Evolutionary conservation across 2,888 invertebrate genomes (phyloP).

Genomic region (Plagodis dolabraria): DNA sequence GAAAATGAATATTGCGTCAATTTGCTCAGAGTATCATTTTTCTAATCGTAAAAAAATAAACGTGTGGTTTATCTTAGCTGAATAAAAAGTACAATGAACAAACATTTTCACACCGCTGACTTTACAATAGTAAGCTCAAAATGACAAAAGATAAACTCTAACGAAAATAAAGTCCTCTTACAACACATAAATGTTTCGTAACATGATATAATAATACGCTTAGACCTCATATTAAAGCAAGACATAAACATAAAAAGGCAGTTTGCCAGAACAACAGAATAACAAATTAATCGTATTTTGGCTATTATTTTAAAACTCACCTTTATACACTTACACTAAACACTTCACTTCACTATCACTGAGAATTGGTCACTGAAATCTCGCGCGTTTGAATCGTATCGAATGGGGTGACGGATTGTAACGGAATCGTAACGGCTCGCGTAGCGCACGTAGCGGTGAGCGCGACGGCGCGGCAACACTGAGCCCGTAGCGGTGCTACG

Average conservation of each 20-base stretch:
- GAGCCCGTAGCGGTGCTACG: constrained; percentile 53
- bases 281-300: constrained; percentile 6
- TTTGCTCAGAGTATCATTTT: no score
- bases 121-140: constrained; percentile 4
- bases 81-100: constrained; percentile 4
- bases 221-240: constrained; percentile 36
- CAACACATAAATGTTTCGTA: constrained; percentile 38
- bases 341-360: constrained; percentile 49
- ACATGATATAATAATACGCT: constrained; percentile 37
- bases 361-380: constrained; percentile 41
- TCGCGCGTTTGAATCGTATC: constrained; percentile 17
- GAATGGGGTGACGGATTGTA: constrained; percentile 7
- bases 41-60: background rate
- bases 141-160: constrained; percentile 12
- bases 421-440: constrained; percentile 10
- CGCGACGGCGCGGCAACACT: constrained; percentile 59
- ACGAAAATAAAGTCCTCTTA: constrained; percentile 32
- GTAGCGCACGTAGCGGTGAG: constrained; percentile 48
- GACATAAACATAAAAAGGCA: constrained; percentile 37
- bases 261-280: constrained; percentile 31
- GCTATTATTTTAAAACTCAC: constrained; percentile 30
- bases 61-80: background rate
- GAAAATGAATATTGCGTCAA: background rate
- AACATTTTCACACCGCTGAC: background rate
- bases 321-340: constrained; percentile 41